A percentile compares a stretch with the other conserved stretches of the same genome.
These are phyloP conservation scores for Venusia cambrica DNA, from an alignment of 2,888 invertebrate species.

Conservation along the genomic window DNA sequence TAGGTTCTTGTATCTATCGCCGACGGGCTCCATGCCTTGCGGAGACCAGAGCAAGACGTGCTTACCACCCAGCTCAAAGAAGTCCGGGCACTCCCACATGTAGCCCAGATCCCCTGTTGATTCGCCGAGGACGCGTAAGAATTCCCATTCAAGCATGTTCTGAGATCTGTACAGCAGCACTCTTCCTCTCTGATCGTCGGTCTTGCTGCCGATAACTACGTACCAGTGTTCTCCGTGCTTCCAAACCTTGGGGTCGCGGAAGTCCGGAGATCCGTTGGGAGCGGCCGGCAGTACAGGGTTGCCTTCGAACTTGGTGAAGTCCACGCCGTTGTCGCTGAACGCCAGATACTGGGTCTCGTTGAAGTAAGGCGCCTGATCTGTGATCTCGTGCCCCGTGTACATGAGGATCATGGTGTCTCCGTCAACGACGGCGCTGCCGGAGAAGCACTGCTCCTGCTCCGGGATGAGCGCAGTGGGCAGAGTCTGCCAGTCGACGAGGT, in stretches of 20 bases:
- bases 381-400: constrained; percentile 56
- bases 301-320: constrained; percentile 60
- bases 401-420: constrained; percentile 57
- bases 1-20: constrained; percentile 64
- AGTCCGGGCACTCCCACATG: constrained; percentile 80
- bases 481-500: constrained; percentile 73
- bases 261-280: constrained; percentile 63
- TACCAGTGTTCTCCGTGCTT: constrained; percentile 63
- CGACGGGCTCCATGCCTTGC: constrained; percentile 60
- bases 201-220: constrained; percentile 64
- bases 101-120: constrained; percentile 60
- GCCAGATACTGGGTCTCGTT: constrained; percentile 67
- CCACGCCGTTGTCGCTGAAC: constrained; percentile 59
- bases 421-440: constrained; percentile 67
- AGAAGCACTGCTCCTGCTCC: constrained; percentile 66
- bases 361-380: constrained; percentile 47
- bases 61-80: constrained; percentile 68
- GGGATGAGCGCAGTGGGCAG: constrained; percentile 72
- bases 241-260: constrained; percentile 77
- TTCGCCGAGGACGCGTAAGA: constrained; percentile 56
- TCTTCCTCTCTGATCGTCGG: constrained; percentile 52
- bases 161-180: constrained; percentile 64
- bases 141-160: constrained; percentile 64
- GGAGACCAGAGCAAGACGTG: constrained; percentile 68
- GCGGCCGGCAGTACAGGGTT: constrained; percentile 61